Evolutionary conservation across 2,888 invertebrate species (phyloP), one percentile per base, ranked within the genome.

Genomic region (Rhingia rostrata): DNA sequence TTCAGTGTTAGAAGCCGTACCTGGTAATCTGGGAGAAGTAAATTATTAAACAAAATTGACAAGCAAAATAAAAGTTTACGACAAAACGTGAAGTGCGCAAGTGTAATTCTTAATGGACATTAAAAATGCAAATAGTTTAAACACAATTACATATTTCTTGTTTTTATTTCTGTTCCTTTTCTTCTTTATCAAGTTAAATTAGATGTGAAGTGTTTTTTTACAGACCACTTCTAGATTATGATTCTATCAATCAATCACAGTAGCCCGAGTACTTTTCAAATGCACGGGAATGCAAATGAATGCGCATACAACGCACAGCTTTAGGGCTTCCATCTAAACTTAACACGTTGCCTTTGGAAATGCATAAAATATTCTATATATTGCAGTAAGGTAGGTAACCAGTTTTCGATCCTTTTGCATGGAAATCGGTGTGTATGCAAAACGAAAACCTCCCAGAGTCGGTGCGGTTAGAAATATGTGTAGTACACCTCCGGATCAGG

Each of bases 341-440:
- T 12, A 30, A 35, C 33, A 35, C 43, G 41, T 58, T 45, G 35
- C 9, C 54, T 54, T 73, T 45, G 74, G 58, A 66, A 58, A 56
- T 66, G 58, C 74, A 64, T 74, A 37, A 77, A 77, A 69, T 63
- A 61, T 69, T 54, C 49, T 54, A 69, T 63, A 77, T 63, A 69
- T 56, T 37, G 33, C 60, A 75, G 33, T 37, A 63, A 56, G 43
- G 45, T 47, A 12, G 45, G 14, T 22, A 22, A 22, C 22, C 51
- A 33, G 51, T 56, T 67, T 56, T 74, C 45, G 45, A 33, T 56
- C 6, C 51, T 49, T 58, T 77, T 14, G 32, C 45, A 69, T 56
- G 41, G 30, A 56, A 70, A 56, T 47, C 47, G 14, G 54, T 33
- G 39, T 51, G 41, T 51, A 64, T 37, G 64, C 39, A 56, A 49